Conservation (phyloP, 2,113 vertebrate genomes). For the Pavo muticus region DNA sequence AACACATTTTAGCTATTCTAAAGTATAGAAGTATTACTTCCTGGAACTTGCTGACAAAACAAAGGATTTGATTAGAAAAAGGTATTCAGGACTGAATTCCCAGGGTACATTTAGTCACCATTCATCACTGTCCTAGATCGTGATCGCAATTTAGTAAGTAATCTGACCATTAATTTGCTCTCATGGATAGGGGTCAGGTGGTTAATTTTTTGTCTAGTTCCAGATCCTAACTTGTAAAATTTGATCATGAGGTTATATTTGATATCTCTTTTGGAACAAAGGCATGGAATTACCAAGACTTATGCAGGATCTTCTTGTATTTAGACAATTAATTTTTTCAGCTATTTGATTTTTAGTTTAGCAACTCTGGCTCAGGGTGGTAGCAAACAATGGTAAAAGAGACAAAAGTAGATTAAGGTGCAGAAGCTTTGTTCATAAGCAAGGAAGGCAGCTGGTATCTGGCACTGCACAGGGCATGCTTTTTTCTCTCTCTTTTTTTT, state of each 20-base stretch:
- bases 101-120: not conserved
- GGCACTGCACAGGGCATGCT: not conserved
- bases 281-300: not conserved
- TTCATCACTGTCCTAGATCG: not conserved
- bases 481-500: too few species aligned
- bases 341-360: not conserved
- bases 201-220: not conserved
- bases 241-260: rapidly evolving
- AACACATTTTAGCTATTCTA: not conserved
- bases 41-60: not conserved
- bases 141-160: not conserved
- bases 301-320: not conserved
- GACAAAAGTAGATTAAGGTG: not conserved
- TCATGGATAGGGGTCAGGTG: not conserved
- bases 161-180: not conserved
- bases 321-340: not conserved
- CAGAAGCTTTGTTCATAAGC: not conserved
- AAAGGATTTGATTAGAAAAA: not conserved
- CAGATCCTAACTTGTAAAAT: not conserved
- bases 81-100: not conserved
- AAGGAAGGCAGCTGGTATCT: not conserved
- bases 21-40: not conserved
- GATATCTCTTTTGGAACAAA: not conserved
- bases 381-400: not conserved
- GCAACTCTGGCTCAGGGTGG: not conserved